Conservation (phyloP, 2,888 invertebrate species). For the Tetanocera ferruginea region DNA sequence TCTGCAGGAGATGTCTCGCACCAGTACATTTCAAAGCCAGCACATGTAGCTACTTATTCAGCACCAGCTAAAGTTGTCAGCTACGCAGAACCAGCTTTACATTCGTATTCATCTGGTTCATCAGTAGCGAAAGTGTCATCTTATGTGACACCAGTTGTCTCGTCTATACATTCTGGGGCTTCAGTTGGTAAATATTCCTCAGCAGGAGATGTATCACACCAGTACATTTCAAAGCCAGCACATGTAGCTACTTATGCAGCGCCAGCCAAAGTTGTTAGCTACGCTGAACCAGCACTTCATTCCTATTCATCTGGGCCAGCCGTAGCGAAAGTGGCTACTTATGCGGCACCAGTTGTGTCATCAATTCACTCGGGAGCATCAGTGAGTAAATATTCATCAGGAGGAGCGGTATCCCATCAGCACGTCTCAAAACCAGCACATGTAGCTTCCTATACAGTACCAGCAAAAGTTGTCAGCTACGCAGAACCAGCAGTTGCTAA, state of each 20-base stretch:
- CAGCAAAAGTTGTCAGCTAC: constrained; percentile 44
- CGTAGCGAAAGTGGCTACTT: constrained; percentile 50
- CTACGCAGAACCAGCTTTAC: constrained; percentile 40
- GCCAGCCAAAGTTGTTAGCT: constrained; percentile 43
- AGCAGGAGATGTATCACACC: constrained; percentile 47
- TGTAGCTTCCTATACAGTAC: constrained; percentile 46
- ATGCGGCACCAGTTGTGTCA: constrained; percentile 29
- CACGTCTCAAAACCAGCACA: constrained; percentile 42
- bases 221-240: constrained; percentile 51
- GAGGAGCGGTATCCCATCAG: constrained; percentile 27
- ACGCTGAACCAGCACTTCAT: constrained; percentile 41
- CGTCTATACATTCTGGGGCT: constrained; percentile 40
- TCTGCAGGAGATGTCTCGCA: constrained; percentile 45
- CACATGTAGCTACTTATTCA: constrained; percentile 40
- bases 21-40: constrained; percentile 52
- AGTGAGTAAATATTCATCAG: constrained; percentile 38
- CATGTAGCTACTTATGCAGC: constrained; percentile 43
- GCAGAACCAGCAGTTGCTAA: constrained; percentile 22
- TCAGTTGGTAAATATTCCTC: constrained; percentile 41
- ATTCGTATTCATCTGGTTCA: constrained; percentile 48
- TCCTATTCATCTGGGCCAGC: constrained; percentile 24
- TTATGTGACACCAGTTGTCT: constrained; percentile 31
- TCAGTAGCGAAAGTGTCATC: constrained; percentile 54
- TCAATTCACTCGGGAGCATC: constrained; percentile 42
- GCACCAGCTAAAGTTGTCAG: constrained; percentile 43